Base-by-base conservation (phyloP, 2,797 vertebrate genomes). In the Leptatherina wallacei region DNA sequence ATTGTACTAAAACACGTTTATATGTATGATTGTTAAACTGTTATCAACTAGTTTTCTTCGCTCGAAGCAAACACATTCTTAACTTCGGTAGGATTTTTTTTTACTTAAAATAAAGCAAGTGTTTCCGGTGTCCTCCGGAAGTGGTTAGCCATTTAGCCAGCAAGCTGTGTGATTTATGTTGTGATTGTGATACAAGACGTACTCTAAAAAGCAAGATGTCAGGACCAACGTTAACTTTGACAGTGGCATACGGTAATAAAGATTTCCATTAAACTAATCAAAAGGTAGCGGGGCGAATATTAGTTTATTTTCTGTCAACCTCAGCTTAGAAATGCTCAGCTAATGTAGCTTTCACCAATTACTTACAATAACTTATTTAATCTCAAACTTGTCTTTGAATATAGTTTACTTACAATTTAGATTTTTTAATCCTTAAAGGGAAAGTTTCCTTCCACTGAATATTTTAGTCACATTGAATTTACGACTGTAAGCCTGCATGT, bases 171-270 rank as follows among this genome's bases (percentile, higher is more conserved):
- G 47, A 12, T 85, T 68, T 24, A 61, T 80, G 68, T 68, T 75
- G 67, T 47, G 52, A 62, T 68, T 75, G 67, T 47, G 52, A 62
- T 66, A 61, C 29, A 74, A 78, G 36, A 36, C 33, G 24, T 60
- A 76, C 44, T 30, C 11, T 32, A 14, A 44, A 67, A 67, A 57
- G 3, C 65, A 86, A 86, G 64, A 95, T 95, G 95, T 93, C 94
- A 52, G 88, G 68, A 22, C 86, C 91, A 73, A 82, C 91, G 33
- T 44, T 95, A 51, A 94, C 94, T 44, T 87, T 95, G 80, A 95
- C 89, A 73, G 95, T 95, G 42, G 84, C 94, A 54, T 93, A 95
- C 89, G 94, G 95, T 95, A 95, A 93, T 64, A 27, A 0, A 0
- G 12, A 38, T 69, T 73, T 47, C 0, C 8, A 24, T 42, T 16